Percentiles rank a stretch among this genome's conserved stretches.
phyloP scores from a whole-genome alignment of 1,140 invertebrate genomes.

The Anadara kagoshimensis region DNA sequence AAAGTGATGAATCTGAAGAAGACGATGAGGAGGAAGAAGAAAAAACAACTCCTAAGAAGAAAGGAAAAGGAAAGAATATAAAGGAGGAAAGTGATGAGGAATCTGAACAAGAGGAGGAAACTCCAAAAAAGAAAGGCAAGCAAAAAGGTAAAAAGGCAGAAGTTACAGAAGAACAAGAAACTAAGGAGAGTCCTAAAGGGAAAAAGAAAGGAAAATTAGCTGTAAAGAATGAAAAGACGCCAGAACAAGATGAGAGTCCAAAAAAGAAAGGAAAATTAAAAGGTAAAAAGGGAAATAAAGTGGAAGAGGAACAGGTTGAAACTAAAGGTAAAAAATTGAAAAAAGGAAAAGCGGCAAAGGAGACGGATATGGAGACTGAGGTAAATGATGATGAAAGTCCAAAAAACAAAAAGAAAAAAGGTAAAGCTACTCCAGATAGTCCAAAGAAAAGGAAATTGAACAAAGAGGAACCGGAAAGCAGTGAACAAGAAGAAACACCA shows the following conservation, averaged over 20 bases:
- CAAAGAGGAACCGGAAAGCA: no score
- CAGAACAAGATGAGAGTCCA: conserved; percentile 24
- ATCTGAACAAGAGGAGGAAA: conserved; percentile 6
- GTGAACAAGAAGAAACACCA: no score
- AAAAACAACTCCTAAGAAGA: conserved; percentile 50
- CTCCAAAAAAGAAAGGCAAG: conserved; percentile 18
- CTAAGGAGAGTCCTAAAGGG: conserved; percentile 7
- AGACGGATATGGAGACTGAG: conserved; percentile 2
- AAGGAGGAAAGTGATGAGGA: conserved; percentile 40
- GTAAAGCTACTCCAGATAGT: neutral
- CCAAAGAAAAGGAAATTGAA: no score
- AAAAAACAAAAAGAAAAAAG: neutral
- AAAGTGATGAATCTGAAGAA: neutral
- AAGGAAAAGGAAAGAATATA: conserved; percentile 50
- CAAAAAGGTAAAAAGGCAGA: conserved; percentile 16
- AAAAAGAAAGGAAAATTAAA: conserved; percentile 33
- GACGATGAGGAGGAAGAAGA: conserved; percentile 26
- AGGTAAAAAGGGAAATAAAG: neutral
- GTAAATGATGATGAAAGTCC: neutral
- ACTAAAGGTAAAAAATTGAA: neutral
- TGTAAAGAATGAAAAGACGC: neutral
- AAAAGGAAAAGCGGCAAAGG: neutral
- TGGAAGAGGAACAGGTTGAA: neutral
- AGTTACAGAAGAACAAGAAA: conserved; percentile 24
- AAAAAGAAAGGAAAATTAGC: conserved; percentile 10